Percentiles rank a stretch among this genome's conserved stretches.
These are phyloP conservation scores for Mantis religiosa DNA, from an alignment of 2,888 invertebrate genomes.

Conservation along the genomic window DNA sequence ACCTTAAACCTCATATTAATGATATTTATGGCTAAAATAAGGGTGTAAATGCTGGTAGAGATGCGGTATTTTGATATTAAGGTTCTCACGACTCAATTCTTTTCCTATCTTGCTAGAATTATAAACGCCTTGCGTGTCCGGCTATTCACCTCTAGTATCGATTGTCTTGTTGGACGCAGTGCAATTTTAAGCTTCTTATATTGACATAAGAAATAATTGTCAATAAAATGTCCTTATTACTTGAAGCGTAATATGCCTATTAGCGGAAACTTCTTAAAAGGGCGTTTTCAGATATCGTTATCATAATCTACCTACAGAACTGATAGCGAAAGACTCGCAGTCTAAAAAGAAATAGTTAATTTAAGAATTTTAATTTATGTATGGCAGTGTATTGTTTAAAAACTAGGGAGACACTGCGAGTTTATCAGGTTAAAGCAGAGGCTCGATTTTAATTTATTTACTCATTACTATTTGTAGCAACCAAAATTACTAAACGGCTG, in stretches of 20 bases:
- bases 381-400: too few relatives aligned
- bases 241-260: too few relatives aligned
- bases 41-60: not conserved
- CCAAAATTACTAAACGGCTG: too few relatives aligned
- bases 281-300: not conserved
- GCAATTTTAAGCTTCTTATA: not conserved
- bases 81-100: constrained; percentile 16
- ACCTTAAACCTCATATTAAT: not conserved
- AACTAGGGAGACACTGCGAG: too few relatives aligned
- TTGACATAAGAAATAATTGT: not conserved
- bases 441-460: too few relatives aligned
- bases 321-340: not conserved
- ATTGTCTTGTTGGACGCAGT: not conserved
- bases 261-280: not conserved
- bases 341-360: too few relatives aligned
- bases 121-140: not conserved
- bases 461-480: too few relatives aligned
- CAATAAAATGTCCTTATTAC: too few relatives aligned
- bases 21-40: not conserved
- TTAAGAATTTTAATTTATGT: too few relatives aligned
- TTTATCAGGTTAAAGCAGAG: too few relatives aligned
- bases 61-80: not conserved
- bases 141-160: constrained; percentile 30
- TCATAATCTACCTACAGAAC: not conserved
- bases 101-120: constrained; percentile 31